These are phyloP conservation scores for Eutolmus rufibarbis DNA, from an alignment of 2,888 invertebrate genomes.

Conservation along the genomic window DNA sequence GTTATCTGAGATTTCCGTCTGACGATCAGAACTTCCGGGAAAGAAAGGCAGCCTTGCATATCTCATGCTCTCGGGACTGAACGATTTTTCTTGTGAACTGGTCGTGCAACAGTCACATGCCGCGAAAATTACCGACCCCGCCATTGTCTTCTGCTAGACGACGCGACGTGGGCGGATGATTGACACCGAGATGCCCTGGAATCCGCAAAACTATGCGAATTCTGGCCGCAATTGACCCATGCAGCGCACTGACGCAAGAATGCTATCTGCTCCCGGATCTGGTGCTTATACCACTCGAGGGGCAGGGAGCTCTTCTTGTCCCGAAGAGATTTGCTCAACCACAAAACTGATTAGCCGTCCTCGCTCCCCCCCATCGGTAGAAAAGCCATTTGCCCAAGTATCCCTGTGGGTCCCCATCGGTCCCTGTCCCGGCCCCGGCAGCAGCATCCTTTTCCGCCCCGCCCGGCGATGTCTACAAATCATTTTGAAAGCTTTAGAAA, in stretches of 20 bases:
- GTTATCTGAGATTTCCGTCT: constrained; percentile 48
- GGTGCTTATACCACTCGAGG: background rate
- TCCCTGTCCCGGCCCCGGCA: background rate
- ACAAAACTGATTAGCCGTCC: constrained; percentile 40
- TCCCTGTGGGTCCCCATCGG: background rate
- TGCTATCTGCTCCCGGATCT: background rate
- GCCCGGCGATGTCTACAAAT: constrained; percentile 51
- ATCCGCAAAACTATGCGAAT: background rate
- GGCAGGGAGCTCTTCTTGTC: background rate
- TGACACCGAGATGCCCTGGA: background rate
- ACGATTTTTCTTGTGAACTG: constrained; percentile 8
- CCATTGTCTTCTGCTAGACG: background rate
- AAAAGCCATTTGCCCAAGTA: constrained; percentile 27
- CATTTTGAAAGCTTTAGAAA: constrained; percentile 55
- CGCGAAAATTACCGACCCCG: constrained; percentile 12
- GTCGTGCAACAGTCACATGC: constrained; percentile 1
- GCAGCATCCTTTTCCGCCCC: constrained; percentile 42
- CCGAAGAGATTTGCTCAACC: constrained; percentile 20
- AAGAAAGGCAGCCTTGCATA: constrained; percentile 46
- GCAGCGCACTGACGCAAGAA: background rate
- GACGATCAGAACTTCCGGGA: constrained; percentile 49
- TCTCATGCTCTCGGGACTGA: background rate
- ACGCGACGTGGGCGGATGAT: background rate
- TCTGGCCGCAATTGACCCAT: background rate
- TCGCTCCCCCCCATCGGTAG: background rate